phyloP scores from a whole-genome alignment of 2,113 vertebrate genomes.

The Polypterus bichir region DNA sequence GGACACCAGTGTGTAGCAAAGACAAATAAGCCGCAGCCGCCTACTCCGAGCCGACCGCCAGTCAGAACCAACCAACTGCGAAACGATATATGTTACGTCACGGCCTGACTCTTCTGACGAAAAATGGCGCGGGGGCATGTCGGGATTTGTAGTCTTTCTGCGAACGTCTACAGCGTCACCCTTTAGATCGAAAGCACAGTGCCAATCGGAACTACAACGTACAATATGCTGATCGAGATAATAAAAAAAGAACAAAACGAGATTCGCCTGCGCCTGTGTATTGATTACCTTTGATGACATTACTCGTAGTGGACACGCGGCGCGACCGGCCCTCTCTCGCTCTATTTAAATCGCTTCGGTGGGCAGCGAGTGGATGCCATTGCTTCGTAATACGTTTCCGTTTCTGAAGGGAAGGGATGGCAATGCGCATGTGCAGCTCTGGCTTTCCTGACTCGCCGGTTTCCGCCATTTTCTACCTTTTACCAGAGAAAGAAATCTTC shows the following conservation, averaged over 20 bases:
- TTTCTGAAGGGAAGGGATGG: not conserved
- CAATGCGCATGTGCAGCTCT: constrained; percentile 22
- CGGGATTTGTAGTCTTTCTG: not conserved
- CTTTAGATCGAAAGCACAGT: not conserved
- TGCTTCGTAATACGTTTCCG: constrained; percentile 4
- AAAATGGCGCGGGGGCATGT: constrained; percentile 69
- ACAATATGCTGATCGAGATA: not conserved
- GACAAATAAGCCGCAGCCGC: too few relatives aligned
- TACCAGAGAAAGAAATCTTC: constrained; percentile 17
- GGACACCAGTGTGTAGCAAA: too few relatives aligned
- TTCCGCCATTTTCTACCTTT: constrained; percentile 35
- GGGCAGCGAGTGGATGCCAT: not conserved
- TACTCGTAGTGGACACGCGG: not conserved
- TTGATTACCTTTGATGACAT: not conserved
- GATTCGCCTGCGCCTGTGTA: not conserved
- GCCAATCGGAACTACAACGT: not conserved
- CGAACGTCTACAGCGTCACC: not conserved
- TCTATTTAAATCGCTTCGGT: not conserved
- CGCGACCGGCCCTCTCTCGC: not conserved
- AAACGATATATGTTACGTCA: too few relatives aligned
- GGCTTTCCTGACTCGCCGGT: constrained; percentile 29
- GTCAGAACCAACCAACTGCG: too few relatives aligned
- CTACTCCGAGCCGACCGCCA: too few relatives aligned
- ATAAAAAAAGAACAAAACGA: constrained; percentile 4
- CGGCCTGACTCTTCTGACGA: constrained; percentile 86